These are phyloP conservation scores for Bufo gargarizans DNA, from an alignment of 2,113 vertebrate species.

Conservation along the genomic window DNA sequence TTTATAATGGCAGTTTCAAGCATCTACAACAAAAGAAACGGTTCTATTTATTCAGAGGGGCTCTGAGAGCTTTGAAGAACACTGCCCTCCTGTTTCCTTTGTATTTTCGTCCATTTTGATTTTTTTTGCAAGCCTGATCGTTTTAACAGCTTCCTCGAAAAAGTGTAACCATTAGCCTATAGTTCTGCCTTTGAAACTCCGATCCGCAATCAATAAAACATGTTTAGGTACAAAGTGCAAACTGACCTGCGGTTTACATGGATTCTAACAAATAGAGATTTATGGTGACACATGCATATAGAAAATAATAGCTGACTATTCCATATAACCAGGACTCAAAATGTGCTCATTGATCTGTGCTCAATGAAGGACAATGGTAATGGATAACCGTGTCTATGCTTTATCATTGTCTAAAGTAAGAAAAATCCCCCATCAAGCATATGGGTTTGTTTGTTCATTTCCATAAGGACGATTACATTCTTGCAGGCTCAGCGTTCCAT, in stretches of 20 bases:
- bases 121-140: slow-evolving; percentile 33
- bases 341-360: slow-evolving; percentile 66
- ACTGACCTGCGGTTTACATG: slow-evolving; percentile 62
- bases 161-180: slow-evolving; percentile 45
- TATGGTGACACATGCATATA: slow-evolving; percentile 53
- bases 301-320: slow-evolving; percentile 57
- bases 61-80: slow-evolving; percentile 52
- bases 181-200: slow-evolving; percentile 68
- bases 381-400: slow-evolving; percentile 61
- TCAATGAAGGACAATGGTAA: slow-evolving; percentile 71
- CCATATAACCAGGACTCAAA: slow-evolving; percentile 35
- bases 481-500: slow-evolving; percentile 74
- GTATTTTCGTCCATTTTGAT: slow-evolving; percentile 45
- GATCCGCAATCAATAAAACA: slow-evolving; percentile 71
- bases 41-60: slow-evolving; percentile 33
- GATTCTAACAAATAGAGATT: slow-evolving; percentile 67
- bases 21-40: slow-evolving; percentile 46
- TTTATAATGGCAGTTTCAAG: slow-evolving; percentile 32
- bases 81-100: slow-evolving; percentile 57
- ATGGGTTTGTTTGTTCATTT: slow-evolving; percentile 74
- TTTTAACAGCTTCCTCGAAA: slow-evolving; percentile 56
- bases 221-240: slow-evolving; percentile 65
- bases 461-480: slow-evolving; percentile 71
- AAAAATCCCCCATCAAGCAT: slow-evolving; percentile 76
- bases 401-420: slow-evolving; percentile 70